These are phyloP conservation scores for Phaedon cochleariae DNA, from an alignment of 2,888 invertebrate genomes.

Conservation along the genomic window DNA sequence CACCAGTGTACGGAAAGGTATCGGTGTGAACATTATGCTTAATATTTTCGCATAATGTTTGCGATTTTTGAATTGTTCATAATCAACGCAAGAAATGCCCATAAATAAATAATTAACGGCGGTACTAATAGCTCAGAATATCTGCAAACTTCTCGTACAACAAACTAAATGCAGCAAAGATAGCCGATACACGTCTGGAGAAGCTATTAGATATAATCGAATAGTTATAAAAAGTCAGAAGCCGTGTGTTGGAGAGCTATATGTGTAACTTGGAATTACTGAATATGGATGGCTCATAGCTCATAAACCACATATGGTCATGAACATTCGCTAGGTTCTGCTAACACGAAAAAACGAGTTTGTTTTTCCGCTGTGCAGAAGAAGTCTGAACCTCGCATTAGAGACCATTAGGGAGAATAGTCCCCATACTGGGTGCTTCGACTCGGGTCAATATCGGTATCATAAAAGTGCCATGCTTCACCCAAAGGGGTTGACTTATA, in stretches of 20 bases:
- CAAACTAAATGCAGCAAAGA: not conserved
- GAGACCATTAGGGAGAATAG: not conserved
- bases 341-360: not conserved
- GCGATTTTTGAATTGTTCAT: not conserved
- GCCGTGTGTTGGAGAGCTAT: not conserved
- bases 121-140: not conserved
- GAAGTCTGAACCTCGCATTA: not conserved
- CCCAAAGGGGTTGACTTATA: too few relatives aligned
- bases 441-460: not conserved
- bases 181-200: not conserved
- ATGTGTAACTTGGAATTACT: not conserved
- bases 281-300: not conserved
- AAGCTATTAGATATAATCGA: not conserved
- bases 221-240: not conserved
- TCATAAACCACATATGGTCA: conserved; percentile 1
- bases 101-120: not conserved
- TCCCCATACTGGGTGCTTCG: not conserved
- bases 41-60: not conserved
- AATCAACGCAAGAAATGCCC: not conserved
- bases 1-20: too few relatives aligned
- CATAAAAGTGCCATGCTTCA: too few relatives aligned
- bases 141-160: not conserved
- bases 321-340: not conserved
- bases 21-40: too few relatives aligned
- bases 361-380: not conserved